A percentile compares a stretch with the other conserved stretches of the same genome.
phyloP scores from a whole-genome alignment of 2,113 vertebrate species.

The Eulacestoma nigropectus region DNA sequence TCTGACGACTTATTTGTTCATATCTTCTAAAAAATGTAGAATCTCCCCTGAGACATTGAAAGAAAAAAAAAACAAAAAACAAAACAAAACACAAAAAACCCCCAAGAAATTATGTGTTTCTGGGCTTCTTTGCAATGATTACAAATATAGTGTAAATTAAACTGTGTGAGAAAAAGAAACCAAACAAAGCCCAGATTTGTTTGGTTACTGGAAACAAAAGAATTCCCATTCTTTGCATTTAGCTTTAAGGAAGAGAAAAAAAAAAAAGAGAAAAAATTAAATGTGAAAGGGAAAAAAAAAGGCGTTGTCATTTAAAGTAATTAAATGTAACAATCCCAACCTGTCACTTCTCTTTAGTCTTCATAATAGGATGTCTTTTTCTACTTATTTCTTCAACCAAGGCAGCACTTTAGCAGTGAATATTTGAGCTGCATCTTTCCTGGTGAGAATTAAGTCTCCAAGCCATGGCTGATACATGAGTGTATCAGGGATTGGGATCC shows the following conservation, averaged over 20 bases:
- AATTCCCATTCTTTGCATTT: background rate
- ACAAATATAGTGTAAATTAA: background rate
- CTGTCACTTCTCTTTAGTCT: background rate
- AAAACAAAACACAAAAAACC: too few species aligned
- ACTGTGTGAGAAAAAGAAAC: background rate
- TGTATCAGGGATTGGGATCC: background rate
- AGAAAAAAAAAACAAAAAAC: background rate
- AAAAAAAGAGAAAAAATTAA: background rate
- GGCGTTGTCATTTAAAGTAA: background rate
- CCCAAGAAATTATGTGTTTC: background rate
- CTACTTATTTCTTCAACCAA: background rate
- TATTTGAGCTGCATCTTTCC: background rate
- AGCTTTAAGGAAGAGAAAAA: background rate
- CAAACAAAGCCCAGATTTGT: background rate
- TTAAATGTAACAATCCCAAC: background rate
- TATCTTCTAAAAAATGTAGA: background rate
- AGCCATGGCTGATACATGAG: accelerated
- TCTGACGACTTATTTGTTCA: constrained; percentile 14
- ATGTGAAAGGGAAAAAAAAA: background rate
- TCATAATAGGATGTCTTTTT: background rate
- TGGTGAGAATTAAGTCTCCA: background rate
- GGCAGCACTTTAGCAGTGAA: background rate
- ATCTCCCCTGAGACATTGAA: background rate
- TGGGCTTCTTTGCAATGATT: background rate
- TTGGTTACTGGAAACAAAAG: background rate